Percentiles rank a stretch among this genome's conserved stretches.
Evolutionary conservation across 2,797 vertebrate species (phyloP).

Genomic region (Lithobates sylvaticus): DNA sequence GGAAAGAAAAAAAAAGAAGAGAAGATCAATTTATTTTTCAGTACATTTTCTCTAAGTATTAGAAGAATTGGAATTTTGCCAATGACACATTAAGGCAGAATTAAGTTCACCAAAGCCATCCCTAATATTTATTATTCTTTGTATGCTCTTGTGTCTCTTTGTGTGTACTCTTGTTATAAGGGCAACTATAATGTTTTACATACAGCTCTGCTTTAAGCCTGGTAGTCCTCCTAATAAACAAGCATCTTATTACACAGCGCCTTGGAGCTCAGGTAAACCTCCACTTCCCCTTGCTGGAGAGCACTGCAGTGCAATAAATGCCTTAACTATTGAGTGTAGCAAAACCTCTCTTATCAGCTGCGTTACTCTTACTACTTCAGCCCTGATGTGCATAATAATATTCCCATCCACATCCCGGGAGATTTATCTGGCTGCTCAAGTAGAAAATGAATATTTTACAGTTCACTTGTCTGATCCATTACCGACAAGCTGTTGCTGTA

Average conservation of each 20-base stretch:
- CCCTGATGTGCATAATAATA: constrained; percentile 97
- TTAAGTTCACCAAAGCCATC: no score
- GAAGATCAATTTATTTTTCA: no score
- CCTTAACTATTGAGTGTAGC: constrained; percentile 75
- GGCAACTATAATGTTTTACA: no score
- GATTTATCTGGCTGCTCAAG: constrained; percentile 99
- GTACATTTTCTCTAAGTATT: no score
- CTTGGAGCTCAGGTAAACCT: constrained; percentile 62
- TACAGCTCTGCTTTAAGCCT: no score
- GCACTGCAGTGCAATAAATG: constrained; percentile 74
- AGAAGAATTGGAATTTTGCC: no score
- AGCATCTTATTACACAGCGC: constrained; percentile 9
- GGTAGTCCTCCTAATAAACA: constrained; percentile 14
- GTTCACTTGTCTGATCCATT: constrained; percentile 99
- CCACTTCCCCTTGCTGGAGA: constrained; percentile 64
- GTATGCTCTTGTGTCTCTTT: no score
- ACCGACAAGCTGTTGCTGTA: constrained; percentile 99
- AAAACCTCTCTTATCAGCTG: constrained; percentile 84
- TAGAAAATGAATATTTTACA: constrained; percentile 99
- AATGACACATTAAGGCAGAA: no score
- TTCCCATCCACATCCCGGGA: constrained; percentile 94
- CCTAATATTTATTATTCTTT: no score
- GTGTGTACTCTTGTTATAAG: no score
- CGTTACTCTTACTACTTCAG: constrained; percentile 82
- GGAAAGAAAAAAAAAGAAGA: no score